These are phyloP conservation scores for Acrobasis repandana DNA, from an alignment of 2,888 invertebrate genomes.

Conservation along the genomic window DNA sequence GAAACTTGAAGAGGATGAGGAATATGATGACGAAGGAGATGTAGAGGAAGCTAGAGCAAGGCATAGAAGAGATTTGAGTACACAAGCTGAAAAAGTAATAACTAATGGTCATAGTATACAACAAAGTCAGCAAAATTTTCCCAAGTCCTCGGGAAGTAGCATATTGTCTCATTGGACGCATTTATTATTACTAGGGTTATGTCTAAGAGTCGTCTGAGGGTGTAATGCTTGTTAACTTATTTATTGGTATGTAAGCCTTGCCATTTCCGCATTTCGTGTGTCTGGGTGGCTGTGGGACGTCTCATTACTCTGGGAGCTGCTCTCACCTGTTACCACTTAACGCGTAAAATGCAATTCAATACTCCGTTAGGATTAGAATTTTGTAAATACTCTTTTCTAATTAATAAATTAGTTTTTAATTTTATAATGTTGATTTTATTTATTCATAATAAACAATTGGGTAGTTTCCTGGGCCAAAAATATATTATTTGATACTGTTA, in stretches of 20 bases:
- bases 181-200: conserved; percentile 51
- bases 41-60: conserved; percentile 35
- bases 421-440: conserved; percentile 40
- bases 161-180: conserved; percentile 40
- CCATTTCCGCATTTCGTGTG: conserved; percentile 75
- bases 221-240: conserved; percentile 57
- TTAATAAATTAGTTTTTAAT: conserved; percentile 53
- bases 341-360: conserved; percentile 70
- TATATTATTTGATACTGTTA: no score
- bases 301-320: conserved; percentile 32
- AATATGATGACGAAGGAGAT: conserved; percentile 41
- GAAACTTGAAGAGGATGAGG: conserved; percentile 42
- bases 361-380: conserved; percentile 70
- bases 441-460: conserved; percentile 9
- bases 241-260: conserved; percentile 75
- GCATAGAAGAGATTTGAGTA: conserved; percentile 57
- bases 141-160: conserved; percentile 31
- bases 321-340: conserved; percentile 65
- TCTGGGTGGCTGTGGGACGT: conserved; percentile 44
- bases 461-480: no score
- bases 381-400: conserved; percentile 75
- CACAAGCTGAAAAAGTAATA: conserved; percentile 57
- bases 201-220: conserved; percentile 53
- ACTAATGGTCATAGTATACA: conserved; percentile 49
- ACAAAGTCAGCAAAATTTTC: conserved; percentile 46